Evolutionary conservation across 2,797 vertebrate species (phyloP).

Genomic region (Dromococcyx pavoninus): DNA sequence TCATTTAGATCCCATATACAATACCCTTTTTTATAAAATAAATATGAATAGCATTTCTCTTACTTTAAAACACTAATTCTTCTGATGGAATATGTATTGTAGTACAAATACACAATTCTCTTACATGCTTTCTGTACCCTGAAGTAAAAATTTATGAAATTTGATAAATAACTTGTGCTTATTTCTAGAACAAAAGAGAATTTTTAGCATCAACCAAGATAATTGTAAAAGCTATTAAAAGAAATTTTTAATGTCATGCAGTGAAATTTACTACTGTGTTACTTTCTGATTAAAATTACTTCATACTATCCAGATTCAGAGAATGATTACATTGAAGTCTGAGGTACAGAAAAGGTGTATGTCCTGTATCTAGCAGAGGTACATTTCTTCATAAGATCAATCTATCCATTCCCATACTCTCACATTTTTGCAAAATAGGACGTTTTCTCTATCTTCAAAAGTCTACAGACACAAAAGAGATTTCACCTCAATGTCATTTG

Average conservation of each 20-base stretch:
- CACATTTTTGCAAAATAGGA: conserved; percentile 76
- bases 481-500: conserved; percentile 35
- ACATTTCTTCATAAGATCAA: conserved; percentile 73
- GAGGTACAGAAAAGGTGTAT: conserved; percentile 47
- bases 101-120: neutral
- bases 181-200: neutral
- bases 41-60: neutral
- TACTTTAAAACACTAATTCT: neutral
- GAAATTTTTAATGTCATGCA: neutral
- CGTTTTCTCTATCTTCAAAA: conserved; percentile 72
- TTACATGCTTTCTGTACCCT: neutral
- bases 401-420: conserved; percentile 77
- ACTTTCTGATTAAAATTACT: conserved; percentile 77
- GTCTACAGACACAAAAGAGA: conserved; percentile 56
- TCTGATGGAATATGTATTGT: neutral
- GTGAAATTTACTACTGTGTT: neutral
- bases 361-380: conserved; percentile 73
- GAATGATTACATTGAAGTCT: conserved; percentile 76
- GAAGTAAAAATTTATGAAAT: neutral
- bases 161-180: neutral
- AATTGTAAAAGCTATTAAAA: neutral
- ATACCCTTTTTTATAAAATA: neutral
- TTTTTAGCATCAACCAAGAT: neutral
- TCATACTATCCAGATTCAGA: conserved; percentile 71
- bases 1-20: neutral